Evolutionary conservation across 2,888 invertebrate species (phyloP).

Genomic region (Rhagium mordax): DNA sequence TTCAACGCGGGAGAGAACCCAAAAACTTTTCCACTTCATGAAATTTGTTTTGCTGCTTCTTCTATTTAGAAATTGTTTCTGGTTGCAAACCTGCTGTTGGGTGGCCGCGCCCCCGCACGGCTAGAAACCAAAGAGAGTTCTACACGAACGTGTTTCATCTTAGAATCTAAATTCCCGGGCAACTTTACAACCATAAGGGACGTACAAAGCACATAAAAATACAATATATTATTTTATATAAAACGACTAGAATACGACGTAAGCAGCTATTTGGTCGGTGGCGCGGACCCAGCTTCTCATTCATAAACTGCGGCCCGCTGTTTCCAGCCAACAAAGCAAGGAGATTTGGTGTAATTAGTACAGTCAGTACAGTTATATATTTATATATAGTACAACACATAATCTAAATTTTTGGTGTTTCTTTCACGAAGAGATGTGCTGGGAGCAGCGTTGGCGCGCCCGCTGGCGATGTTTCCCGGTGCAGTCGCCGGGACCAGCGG

Average conservation of each 20-base stretch:
- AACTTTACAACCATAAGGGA: constrained; percentile 61
- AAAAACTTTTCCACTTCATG: too few species aligned
- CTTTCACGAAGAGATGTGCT: constrained; percentile 57
- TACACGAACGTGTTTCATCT: constrained; percentile 1
- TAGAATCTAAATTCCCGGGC: constrained; percentile 38
- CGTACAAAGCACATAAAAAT: constrained; percentile 70
- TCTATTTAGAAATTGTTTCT: too few species aligned
- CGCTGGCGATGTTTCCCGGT: constrained; percentile 45
- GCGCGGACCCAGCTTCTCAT: constrained; percentile 61
- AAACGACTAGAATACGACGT: constrained; percentile 69
- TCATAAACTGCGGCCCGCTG: constrained; percentile 66
- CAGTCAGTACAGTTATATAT: constrained; percentile 62
- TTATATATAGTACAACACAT: constrained; percentile 59
- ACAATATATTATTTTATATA: constrained; percentile 70
- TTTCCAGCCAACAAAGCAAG: constrained; percentile 70
- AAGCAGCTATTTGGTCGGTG: constrained; percentile 67
- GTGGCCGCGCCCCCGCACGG: background rate
- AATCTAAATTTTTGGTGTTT: constrained; percentile 64
- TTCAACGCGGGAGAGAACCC: too few species aligned
- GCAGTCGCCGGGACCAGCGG: background rate
- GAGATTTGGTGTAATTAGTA: constrained; percentile 67
- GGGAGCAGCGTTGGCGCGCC: constrained; percentile 52
- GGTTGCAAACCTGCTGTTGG: background rate
- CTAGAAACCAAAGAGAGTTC: background rate
- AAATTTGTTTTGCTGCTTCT: too few species aligned